phyloP scores from a whole-genome alignment of 2,113 vertebrate species.

The Cercocebus atys region DNA sequence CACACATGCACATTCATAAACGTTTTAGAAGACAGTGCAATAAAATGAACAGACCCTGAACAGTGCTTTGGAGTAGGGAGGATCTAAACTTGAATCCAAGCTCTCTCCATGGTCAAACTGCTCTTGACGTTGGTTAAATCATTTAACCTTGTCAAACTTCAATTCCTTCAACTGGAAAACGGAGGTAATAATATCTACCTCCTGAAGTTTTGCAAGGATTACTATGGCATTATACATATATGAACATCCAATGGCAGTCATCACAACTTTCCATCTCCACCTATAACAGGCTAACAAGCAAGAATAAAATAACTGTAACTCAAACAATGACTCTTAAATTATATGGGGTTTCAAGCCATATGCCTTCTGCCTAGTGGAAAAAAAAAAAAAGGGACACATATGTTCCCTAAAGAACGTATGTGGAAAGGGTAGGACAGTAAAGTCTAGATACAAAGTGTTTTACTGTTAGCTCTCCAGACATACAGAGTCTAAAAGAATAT shows the following conservation, averaged over 20 bases:
- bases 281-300: neutral
- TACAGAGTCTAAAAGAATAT: neutral
- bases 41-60: neutral
- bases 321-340: neutral
- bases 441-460: neutral
- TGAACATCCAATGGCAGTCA: fast-evolving
- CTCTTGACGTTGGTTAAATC: neutral
- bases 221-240: neutral
- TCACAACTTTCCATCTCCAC: neutral
- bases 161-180: neutral
- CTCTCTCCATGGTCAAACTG: neutral
- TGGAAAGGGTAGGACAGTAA: neutral
- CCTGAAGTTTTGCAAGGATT: neutral
- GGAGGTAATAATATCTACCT: neutral
- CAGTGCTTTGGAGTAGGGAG: neutral
- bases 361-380: neutral
- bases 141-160: neutral
- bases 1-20: neutral
- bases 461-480: neutral
- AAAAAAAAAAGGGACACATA: neutral
- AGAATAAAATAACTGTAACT: neutral
- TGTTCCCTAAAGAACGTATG: neutral
- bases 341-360: neutral
- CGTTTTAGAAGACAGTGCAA: neutral
- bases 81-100: neutral